Percentiles rank a stretch among this genome's conserved stretches.
These are phyloP conservation scores for Nycteola revayana DNA, from an alignment of 2,888 invertebrate genomes.

Conservation along the genomic window DNA sequence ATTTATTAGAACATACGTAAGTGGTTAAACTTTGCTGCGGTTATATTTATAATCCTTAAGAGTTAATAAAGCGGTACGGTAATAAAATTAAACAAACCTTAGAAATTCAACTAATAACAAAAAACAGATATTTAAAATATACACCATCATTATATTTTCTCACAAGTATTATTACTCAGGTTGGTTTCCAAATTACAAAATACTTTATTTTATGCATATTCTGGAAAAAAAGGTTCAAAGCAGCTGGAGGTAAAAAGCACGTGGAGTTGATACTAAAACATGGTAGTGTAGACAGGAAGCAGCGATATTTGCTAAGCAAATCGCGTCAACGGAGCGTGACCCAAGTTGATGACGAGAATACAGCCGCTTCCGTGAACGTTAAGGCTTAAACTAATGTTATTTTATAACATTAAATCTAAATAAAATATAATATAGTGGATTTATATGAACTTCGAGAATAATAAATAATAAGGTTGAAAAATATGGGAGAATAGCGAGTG, in stretches of 20 bases:
- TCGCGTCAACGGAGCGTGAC: constrained; percentile 61
- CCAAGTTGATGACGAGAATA: constrained; percentile 45
- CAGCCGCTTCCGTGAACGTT: constrained; percentile 51
- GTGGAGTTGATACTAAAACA: constrained; percentile 30
- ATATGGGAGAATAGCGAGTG: constrained; percentile 44
- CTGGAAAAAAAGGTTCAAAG: too few species aligned
- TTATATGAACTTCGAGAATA: background rate
- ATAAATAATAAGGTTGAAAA: constrained; percentile 24
- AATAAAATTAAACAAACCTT: too few species aligned
- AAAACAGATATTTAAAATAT: too few species aligned
- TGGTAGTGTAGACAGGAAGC: constrained; percentile 46
- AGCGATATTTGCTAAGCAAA: constrained; percentile 60
- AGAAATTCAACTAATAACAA: too few species aligned
- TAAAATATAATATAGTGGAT: background rate
- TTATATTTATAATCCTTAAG: too few species aligned
- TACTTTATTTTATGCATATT: too few species aligned
- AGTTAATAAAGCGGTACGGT: too few species aligned
- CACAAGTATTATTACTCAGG: too few species aligned
- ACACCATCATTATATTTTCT: too few species aligned
- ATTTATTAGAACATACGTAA: too few species aligned
- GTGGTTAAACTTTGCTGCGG: too few species aligned
- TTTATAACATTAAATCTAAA: constrained; percentile 26
- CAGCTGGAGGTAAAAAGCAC: constrained; percentile 20
- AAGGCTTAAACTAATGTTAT: constrained; percentile 29
- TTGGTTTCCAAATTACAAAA: too few species aligned